These are phyloP conservation scores for Melanotaenia duboulayi DNA, from an alignment of 2,113 vertebrate genomes.

Conservation along the genomic window DNA sequence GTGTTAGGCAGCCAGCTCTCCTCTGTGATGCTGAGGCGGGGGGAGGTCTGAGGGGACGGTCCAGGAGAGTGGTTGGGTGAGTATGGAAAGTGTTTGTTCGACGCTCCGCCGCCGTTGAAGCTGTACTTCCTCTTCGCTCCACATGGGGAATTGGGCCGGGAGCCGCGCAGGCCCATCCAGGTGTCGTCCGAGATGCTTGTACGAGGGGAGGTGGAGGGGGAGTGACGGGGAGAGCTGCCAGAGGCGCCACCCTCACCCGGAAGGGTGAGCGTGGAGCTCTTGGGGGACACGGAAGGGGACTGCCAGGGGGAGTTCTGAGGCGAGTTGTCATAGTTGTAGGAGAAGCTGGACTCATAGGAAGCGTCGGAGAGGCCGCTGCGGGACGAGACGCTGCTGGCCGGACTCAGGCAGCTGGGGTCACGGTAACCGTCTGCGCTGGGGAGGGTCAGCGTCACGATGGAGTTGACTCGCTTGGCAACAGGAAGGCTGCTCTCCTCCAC, in stretches of 20 bases:
- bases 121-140: conserved; percentile 95
- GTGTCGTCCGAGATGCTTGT: conserved; percentile 89
- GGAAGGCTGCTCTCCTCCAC: conserved; percentile 86
- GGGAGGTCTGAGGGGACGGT: conserved; percentile 90
- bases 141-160: conserved; percentile 89
- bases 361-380: conserved; percentile 97
- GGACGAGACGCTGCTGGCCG: conserved; percentile 95
- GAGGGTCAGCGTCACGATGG: conserved; percentile 91
- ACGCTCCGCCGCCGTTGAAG: conserved; percentile 81
- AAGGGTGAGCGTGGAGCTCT: conserved; percentile 81
- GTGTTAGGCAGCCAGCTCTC: conserved; percentile 92
- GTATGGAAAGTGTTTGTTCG: conserved; percentile 83
- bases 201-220: conserved; percentile 89
- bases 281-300: conserved; percentile 94
- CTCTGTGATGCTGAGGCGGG: conserved; percentile 91
- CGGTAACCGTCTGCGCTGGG: conserved; percentile 91
- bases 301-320: conserved; percentile 98
- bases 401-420: conserved; percentile 95
- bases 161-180: conserved; percentile 85
- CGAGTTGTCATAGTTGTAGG: conserved; percentile 90
- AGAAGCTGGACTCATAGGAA: conserved; percentile 95
- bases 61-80: conserved; percentile 91
- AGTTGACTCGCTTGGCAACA: conserved; percentile 83
- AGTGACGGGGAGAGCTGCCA: conserved; percentile 87
- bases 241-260: conserved; percentile 83